Conservation (phyloP, 2,113 vertebrate genomes). For the Centropus bengalensis region DNA sequence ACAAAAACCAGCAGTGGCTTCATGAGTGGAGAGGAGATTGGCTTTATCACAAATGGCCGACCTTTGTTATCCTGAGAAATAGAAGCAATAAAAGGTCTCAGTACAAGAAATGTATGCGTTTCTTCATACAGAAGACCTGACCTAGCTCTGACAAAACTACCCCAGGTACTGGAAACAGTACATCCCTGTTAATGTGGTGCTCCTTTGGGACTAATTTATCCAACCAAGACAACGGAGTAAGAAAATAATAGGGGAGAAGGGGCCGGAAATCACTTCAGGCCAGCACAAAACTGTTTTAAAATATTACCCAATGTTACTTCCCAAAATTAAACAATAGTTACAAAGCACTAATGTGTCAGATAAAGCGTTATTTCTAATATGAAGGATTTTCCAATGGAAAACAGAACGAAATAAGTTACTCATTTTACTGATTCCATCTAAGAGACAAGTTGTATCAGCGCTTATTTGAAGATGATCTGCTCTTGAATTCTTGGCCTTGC, state of each 20-base stretch:
- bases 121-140: background rate
- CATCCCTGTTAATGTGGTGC: background rate
- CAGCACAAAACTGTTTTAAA: background rate
- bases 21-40: slow-evolving; percentile 85
- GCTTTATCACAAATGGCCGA: slow-evolving; percentile 84
- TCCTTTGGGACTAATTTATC: background rate
- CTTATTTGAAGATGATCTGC: background rate
- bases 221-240: background rate
- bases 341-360: background rate
- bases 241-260: background rate
- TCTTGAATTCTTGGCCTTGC: background rate
- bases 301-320: background rate
- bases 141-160: background rate
- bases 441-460: background rate
- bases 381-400: background rate
- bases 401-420: background rate
- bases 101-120: background rate
- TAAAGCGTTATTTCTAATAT: background rate
- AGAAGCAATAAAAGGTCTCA: background rate
- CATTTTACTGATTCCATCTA: background rate
- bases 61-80: slow-evolving; percentile 81
- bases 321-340: background rate
- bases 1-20: slow-evolving; percentile 85
- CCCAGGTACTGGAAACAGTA: background rate
- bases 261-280: background rate